These are phyloP conservation scores for Zosterops pallidus DNA, from an alignment of 2,113 vertebrate genomes.

Conservation along the genomic window DNA sequence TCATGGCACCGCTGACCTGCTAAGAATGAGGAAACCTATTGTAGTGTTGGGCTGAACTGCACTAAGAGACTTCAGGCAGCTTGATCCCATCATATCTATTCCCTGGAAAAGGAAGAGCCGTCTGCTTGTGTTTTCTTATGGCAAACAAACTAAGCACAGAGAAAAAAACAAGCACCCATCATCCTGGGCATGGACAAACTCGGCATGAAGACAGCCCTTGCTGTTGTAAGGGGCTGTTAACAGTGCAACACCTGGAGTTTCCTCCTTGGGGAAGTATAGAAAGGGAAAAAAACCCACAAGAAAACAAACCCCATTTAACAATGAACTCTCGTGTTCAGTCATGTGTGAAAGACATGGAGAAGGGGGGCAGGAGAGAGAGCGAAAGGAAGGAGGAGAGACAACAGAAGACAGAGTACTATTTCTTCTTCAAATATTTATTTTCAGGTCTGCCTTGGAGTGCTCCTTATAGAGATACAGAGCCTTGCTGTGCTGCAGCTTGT, in stretches of 20 bases:
- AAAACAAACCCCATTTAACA: constrained; percentile 8
- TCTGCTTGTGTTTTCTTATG: neutral
- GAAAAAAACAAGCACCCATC: neutral
- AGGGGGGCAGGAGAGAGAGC: neutral
- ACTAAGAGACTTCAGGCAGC: neutral
- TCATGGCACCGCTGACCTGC: neutral
- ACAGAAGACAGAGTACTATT: constrained; percentile 37
- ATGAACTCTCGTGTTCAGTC: constrained; percentile 31
- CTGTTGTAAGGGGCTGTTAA: neutral
- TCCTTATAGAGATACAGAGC: constrained; percentile 42
- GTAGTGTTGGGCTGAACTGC: neutral
- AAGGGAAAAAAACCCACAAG: neutral
- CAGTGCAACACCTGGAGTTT: neutral
- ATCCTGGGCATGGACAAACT: neutral
- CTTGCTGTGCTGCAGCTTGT: neutral
- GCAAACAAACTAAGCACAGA: neutral
- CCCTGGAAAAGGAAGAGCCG: neutral
- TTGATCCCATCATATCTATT: neutral
- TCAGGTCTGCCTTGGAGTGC: constrained; percentile 14
- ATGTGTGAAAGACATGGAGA: neutral
- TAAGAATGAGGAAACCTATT: neutral
- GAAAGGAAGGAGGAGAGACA: neutral
- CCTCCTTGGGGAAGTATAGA: neutral
- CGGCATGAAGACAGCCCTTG: neutral
- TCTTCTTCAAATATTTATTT: constrained; percentile 63